phyloP scores from a whole-genome alignment of 2,797 vertebrate species.

The Emydoidea blandingii region DNA sequence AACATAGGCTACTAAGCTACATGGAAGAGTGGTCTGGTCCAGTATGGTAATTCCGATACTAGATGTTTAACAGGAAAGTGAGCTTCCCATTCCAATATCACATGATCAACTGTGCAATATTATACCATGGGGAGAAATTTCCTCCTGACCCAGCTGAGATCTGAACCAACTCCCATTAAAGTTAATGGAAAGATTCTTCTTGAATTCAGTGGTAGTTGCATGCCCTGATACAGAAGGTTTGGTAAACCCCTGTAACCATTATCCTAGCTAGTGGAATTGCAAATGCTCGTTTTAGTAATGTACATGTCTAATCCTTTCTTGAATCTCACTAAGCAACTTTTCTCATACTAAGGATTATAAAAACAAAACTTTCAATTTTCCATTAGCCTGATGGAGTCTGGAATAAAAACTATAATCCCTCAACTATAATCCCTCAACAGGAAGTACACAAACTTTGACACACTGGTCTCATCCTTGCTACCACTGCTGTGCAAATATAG shows the following conservation, averaged over 20 bases:
- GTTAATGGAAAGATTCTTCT: neutral
- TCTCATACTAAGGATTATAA: neutral
- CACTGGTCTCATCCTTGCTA: neutral
- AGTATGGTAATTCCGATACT: neutral
- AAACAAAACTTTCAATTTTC: slow-evolving; percentile 10
- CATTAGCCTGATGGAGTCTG: neutral
- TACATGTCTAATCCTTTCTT: neutral
- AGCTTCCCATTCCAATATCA: neutral
- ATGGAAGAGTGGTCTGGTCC: neutral
- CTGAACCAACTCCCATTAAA: slow-evolving; percentile 1
- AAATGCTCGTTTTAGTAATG: neutral
- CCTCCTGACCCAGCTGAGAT: neutral
- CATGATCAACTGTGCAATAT: neutral
- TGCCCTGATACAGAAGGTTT: neutral
- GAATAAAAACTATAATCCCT: neutral
- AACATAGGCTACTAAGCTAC: neutral
- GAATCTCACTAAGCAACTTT: neutral
- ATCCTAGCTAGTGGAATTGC: neutral
- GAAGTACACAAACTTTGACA: neutral
- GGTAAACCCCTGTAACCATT: neutral
- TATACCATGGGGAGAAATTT: neutral
- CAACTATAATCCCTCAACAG: neutral
- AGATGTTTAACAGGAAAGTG: neutral
- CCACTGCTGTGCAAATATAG: neutral
- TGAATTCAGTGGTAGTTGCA: neutral